Base-by-base conservation (phyloP, 2,113 vertebrate species). In the Osmerus mordax region DNA sequence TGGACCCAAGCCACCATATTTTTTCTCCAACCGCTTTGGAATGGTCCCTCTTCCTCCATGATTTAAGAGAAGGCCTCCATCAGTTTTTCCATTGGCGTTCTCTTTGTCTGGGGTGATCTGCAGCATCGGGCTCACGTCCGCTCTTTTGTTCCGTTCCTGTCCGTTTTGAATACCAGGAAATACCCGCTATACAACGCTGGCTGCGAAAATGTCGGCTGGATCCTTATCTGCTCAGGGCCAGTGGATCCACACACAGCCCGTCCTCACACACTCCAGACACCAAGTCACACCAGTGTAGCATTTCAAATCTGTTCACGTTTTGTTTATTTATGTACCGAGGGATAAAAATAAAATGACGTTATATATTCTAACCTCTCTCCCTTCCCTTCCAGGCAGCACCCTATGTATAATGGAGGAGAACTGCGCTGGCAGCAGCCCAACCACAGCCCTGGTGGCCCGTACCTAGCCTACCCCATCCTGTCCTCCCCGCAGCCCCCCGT, bases 381-480 rank as follows among this genome's bases (percentile, higher is more conserved):
- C n/a, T 11, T 89, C 64, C 79, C 77, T 28, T 1, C 69, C 83
- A 98, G 97, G 74, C 97, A 97, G 68, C 93, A 98, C 89, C 95
- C 95, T 0, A 81, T 98, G 71, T 99, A 98, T 82, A 97, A 93
- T 59, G 95, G 85, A 83, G 97, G 86, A 79, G 97, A 98, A 82
- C 91, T 96, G 79, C 94, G 97, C 88, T 99, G 97, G 97, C 97
- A 97, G 75, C 96, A 96, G 84, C 94, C 95, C 15, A 96, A 86
- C 86, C 92, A 95, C 69, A 92, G 84, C 78, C 93, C 95, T 25
- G 78, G 94, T 53, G 95, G 95, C 72, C 95, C 97, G 0, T 99
- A 98, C 89, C 91, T 98, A 84, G 95, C 97, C 67, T 98, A 98
- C 87, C 96, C 97, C 59, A 95, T 98, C 87, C 81, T 98, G 88